A percentile compares a stretch with the other conserved stretches of the same genome.
These are phyloP conservation scores for Vannuccia rotundouncinata DNA, from an alignment of 2,888 invertebrate species.

Conservation along the genomic window DNA sequence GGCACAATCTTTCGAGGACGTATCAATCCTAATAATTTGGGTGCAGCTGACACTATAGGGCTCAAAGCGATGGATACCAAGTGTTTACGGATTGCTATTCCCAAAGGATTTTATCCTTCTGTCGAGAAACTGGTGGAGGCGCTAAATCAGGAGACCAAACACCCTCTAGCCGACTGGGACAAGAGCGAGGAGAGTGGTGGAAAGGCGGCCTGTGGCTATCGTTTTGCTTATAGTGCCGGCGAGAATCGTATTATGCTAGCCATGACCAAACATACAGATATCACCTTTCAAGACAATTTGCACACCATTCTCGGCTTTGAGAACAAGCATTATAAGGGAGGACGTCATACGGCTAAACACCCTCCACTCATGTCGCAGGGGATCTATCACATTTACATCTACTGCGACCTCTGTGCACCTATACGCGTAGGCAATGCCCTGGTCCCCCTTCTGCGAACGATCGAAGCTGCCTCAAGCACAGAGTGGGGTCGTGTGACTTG, in stretches of 20 bases:
- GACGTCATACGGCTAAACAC: neutral
- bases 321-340: neutral
- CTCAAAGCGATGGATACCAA: neutral
- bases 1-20: neutral
- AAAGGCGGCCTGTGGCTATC: neutral
- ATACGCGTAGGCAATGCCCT: neutral
- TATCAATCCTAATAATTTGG: neutral
- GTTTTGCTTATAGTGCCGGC: neutral
- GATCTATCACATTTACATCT: neutral
- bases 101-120: neutral
- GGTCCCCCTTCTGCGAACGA: neutral
- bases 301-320: neutral
- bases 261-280: neutral
- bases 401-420: neutral
- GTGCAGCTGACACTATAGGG: neutral
- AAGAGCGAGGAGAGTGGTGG: neutral
- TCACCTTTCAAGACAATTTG: neutral
- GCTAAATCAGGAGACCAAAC: neutral
- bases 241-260: neutral
- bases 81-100: neutral
- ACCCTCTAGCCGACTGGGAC: neutral
- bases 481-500: neutral
- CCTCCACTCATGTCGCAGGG: neutral
- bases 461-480: neutral
- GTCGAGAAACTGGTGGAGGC: neutral